Base-by-base conservation (phyloP, 2,888 invertebrate genomes). In the Callimorpha dominula region DNA sequence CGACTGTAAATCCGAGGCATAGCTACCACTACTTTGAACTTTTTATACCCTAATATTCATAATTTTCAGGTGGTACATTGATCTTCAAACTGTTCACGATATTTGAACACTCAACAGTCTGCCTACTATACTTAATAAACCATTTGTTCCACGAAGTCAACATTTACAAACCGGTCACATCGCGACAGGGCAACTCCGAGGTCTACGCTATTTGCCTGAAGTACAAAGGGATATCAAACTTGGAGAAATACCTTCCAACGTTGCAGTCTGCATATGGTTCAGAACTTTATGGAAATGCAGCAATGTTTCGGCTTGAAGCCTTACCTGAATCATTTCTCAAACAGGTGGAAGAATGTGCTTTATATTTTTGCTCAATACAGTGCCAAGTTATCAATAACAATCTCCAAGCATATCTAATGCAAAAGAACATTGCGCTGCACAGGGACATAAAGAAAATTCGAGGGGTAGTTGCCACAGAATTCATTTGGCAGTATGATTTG, bases 151-250 rank as follows among this genome's bases (percentile, higher is more conserved):
- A 96, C 50, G 94, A 97, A 88, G 97, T 99, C 0, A 95, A 97
- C 81, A 95, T 98, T 31, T 98, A 97, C 88, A 99, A 99, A 90
- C 99, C 99, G 0, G 97, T 97, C 0, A 98, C 98, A 0, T 99
- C 99, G n/a, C 98, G 98, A 88, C 97, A 98, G 87, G 99, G 99
- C 11, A 99, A 99, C 92, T 99, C 99, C 0, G 99, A 99, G 93
- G 97, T 98, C 0, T 99, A 99, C 88, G 96, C 99, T 0, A 95
- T 99, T 49, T 98, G 98, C 85, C 89, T 97, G 46, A 94, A 95
- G 42, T 98, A 96, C 86, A 95, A 95, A 81, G 97, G 97, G 4
- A 85, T 82, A 17, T 80, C 92, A 9, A 80, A 81, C n/a, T 78
- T 96, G 1, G 86, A 89, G 8, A 91, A 92, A 0, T 96, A 94